Evolutionary conservation across 2,797 vertebrate genomes (phyloP).

Genomic region (Mormyrops attenuatus): DNA sequence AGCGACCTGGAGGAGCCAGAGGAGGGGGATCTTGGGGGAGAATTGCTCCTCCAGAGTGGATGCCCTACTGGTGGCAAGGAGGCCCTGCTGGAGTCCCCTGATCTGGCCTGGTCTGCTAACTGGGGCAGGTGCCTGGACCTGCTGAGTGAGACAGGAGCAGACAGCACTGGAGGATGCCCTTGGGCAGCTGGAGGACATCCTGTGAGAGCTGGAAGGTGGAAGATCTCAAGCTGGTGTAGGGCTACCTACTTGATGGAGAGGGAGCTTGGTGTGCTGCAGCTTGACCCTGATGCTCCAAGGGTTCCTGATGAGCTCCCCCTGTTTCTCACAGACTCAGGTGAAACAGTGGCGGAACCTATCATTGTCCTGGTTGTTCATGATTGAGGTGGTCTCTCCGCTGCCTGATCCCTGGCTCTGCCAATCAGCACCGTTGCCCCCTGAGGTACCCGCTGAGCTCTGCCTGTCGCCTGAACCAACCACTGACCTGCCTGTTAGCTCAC

Average conservation of each 20-base stretch:
- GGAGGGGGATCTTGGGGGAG: neutral
- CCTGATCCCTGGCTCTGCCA: neutral
- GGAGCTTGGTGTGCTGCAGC: neutral
- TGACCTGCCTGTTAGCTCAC: too few relatives aligned
- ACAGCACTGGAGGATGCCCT: too few relatives aligned
- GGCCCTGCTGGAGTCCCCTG: too few relatives aligned
- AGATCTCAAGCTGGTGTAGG: too few relatives aligned
- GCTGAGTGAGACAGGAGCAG: too few relatives aligned
- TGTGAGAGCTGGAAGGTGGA: too few relatives aligned
- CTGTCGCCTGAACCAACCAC: neutral
- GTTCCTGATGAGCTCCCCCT: neutral
- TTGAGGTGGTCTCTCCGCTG: neutral
- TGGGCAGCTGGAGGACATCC: too few relatives aligned
- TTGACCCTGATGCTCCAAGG: neutral
- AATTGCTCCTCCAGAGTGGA: neutral
- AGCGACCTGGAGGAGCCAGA: neutral
- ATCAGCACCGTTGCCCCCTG: neutral
- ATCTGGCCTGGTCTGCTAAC: too few relatives aligned
- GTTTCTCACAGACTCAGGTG: neutral
- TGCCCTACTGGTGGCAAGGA: neutral
- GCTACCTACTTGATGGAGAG: too few relatives aligned
- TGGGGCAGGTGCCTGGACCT: too few relatives aligned
- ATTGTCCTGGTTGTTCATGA: neutral
- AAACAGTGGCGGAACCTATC: neutral
- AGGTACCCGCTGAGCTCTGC: neutral